Conservation (phyloP, 2,113 vertebrate genomes). For the Serinus canaria region DNA sequence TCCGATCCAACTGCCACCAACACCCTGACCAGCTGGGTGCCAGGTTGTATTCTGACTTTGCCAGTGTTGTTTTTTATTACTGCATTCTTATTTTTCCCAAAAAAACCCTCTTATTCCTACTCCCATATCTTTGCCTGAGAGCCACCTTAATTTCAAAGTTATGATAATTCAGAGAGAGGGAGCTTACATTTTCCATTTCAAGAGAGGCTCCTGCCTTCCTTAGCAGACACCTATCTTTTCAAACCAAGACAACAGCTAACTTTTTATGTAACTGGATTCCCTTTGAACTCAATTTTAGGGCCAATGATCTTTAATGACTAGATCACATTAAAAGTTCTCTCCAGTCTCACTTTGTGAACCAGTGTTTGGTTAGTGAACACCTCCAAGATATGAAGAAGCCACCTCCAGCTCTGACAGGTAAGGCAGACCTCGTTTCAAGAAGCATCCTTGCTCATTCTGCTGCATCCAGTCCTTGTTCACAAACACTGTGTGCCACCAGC, state of each 20-base stretch:
- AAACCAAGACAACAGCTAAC: neutral
- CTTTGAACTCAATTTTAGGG: neutral
- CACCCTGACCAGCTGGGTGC: neutral
- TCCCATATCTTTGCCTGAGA: neutral
- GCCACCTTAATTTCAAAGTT: neutral
- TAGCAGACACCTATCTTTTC: neutral
- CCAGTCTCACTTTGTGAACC: neutral
- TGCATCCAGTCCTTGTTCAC: neutral
- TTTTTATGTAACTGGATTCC: neutral
- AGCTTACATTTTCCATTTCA: neutral
- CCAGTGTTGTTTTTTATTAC: neutral
- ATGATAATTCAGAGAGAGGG: neutral
- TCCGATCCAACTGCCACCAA: neutral
- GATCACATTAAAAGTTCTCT: neutral
- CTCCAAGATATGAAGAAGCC: neutral
- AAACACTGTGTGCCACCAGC: neutral
- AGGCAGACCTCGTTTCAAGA: neutral
- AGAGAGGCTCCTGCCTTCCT: neutral
- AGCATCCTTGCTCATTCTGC: neutral
- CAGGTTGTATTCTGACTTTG: neutral
- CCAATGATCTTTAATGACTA: neutral
- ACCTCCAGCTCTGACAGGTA: neutral
- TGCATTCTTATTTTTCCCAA: neutral
- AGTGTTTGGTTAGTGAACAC: neutral
- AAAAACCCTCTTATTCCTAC: neutral